phyloP scores from a whole-genome alignment of 2,888 invertebrate species.

The Hypomecis punctinalis region DNA sequence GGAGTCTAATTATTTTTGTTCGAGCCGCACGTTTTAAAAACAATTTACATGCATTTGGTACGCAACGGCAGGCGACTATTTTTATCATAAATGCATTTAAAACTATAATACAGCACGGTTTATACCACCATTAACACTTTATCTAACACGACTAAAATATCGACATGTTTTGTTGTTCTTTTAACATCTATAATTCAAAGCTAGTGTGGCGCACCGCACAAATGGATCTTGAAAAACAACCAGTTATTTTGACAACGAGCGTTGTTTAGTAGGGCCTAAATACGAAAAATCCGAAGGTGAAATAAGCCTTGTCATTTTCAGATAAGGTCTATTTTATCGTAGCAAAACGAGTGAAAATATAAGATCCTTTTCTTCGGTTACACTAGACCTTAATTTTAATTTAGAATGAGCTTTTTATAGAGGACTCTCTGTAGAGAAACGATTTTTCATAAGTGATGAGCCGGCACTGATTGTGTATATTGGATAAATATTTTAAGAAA shows the following conservation, averaged over 20 bases:
- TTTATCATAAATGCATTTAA: slow-evolving; percentile 37
- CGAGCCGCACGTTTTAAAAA: slow-evolving; percentile 17
- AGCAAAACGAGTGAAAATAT: slow-evolving; percentile 52
- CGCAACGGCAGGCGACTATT: slow-evolving; percentile 17
- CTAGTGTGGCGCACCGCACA: slow-evolving; percentile 69
- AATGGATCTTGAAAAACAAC: slow-evolving; percentile 82
- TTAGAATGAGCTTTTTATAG: slow-evolving; percentile 84
- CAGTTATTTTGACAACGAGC: slow-evolving; percentile 78
- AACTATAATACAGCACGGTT: slow-evolving; percentile 50
- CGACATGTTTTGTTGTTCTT: slow-evolving; percentile 76
- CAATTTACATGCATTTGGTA: slow-evolving; percentile 24
- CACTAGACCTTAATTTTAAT: slow-evolving; percentile 84
- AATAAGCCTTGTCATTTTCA: slow-evolving; percentile 42
- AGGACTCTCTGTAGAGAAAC: slow-evolving; percentile 76
- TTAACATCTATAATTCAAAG: slow-evolving; percentile 74
- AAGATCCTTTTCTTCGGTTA: slow-evolving; percentile 68
- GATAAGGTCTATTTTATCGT: slow-evolving; percentile 55
- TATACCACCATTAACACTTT: slow-evolving; percentile 69
- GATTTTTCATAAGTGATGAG: slow-evolving; percentile 84
- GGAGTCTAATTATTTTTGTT: slow-evolving; percentile 21
- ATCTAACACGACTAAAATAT: slow-evolving; percentile 72
- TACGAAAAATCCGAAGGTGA: slow-evolving; percentile 47
- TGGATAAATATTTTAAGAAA: slow-evolving; percentile 82
- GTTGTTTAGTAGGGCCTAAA: slow-evolving; percentile 64
- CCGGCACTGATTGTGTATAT: slow-evolving; percentile 81